Evolutionary conservation across 2,888 invertebrate genomes (phyloP), one percentile per base, ranked within the genome.

Genomic region (Carcina quercana): DNA sequence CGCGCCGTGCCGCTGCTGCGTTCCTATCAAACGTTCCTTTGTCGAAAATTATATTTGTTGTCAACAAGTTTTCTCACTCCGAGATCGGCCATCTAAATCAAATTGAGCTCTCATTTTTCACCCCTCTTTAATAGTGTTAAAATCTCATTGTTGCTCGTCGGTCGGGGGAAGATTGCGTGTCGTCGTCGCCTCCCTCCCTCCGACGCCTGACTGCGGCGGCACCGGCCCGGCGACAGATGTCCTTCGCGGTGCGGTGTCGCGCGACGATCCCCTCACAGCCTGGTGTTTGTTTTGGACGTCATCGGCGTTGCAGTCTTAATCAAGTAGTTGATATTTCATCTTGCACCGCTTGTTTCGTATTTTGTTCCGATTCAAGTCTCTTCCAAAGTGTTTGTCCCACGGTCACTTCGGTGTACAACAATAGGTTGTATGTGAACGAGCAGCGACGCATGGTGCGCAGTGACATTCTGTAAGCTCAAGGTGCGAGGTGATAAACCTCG

Each of bases 61-160:
- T n/a, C n/a, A n/a, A n/a, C n/a, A n/a, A n/a, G n/a, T n/a, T n/a
- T n/a, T n/a, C n/a, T n/a, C n/a, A n/a, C n/a, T n/a, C n/a, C n/a
- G n/a, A 41, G 40, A 38, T 41, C 38, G 31, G 34, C 32, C 43
- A 34, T 35, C 34, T 35, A 38, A 52, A 50, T 50, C 47, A 43
- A 50, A 55, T 52, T 55, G 53, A 44, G 40, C 45, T 55, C 63
- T 65, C 63, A 62, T 68, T 68, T 68, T 67, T 60, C 59, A 56
- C 59, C 68, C 57, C 58, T 47, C 50, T 56, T 45, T 53, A 63
- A 68, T 59, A 62, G 55, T 62, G 62, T 63, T 64, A 58, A 65
- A 67, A 64, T 56, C 56, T 56, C 53, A 47, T 53, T 51, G n/a
- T n/a, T n/a, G n/a, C n/a, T n/a, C n/a, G n/a, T n/a, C n/a, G n/a